phyloP scores from a whole-genome alignment of 2,797 vertebrate species.

The Amblyraja radiata region DNA sequence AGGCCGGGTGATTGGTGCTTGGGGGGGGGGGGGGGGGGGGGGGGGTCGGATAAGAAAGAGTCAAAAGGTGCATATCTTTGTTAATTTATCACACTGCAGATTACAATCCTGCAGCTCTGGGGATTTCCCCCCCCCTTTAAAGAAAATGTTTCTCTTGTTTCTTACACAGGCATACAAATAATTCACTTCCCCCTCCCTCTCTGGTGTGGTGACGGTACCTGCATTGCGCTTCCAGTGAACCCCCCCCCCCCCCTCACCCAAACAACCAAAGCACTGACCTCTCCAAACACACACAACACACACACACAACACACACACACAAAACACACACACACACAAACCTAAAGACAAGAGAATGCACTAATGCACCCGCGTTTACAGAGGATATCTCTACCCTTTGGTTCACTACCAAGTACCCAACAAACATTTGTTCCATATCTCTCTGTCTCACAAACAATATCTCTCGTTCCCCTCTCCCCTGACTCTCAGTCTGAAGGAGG shows the following conservation, averaged over 20 bases:
- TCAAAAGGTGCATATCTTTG: background rate
- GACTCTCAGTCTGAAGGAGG: too few species aligned
- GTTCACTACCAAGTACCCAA: background rate
- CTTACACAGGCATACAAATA: too few species aligned
- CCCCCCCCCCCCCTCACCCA: background rate
- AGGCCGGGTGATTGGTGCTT: background rate
- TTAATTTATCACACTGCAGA: background rate
- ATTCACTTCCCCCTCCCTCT: background rate
- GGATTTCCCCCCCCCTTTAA: too few species aligned
- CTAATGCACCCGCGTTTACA: background rate
- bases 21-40: too few species aligned
- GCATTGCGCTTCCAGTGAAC: conserved; percentile 22
- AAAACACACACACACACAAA: too few species aligned
- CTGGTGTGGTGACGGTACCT: background rate
- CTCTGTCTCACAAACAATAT: too few species aligned
- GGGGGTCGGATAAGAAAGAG: background rate
- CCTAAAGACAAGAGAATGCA: too few species aligned
- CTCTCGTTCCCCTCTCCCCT: too few species aligned
- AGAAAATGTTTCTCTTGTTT: background rate
- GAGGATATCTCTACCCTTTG: background rate
- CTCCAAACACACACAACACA: too few species aligned
- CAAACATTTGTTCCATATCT: background rate
- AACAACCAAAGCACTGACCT: background rate
- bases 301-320: too few species aligned
- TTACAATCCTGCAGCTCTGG: background rate